Evolutionary conservation across 2,797 vertebrate species (phyloP).

Genomic region (Hirundo rustica): DNA sequence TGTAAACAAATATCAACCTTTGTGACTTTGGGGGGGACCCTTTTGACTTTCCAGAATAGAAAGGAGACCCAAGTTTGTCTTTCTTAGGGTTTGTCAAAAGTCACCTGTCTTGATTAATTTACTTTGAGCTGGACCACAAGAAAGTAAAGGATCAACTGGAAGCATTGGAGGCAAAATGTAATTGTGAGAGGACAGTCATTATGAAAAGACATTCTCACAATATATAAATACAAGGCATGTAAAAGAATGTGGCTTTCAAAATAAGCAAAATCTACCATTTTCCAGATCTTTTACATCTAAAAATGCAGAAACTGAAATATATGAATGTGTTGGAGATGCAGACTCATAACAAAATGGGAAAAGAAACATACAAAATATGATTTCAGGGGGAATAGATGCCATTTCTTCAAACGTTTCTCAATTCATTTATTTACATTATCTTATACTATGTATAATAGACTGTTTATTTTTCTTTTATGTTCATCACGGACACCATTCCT

Average conservation of each 20-base stretch:
- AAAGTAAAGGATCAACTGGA: neutral
- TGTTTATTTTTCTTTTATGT: neutral
- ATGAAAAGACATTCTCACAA: neutral
- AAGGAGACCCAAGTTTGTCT: neutral
- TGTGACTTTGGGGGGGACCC: rapidly evolving
- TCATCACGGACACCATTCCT: neutral
- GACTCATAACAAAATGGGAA: neutral
- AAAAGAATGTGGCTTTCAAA: neutral
- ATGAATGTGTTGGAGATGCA: neutral
- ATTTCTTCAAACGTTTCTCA: neutral
- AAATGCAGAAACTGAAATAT: neutral
- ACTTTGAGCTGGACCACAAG: neutral
- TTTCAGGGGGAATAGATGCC: neutral
- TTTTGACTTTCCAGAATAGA: neutral
- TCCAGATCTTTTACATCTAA: neutral
- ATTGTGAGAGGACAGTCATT: neutral
- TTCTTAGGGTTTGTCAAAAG: neutral
- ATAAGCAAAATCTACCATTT: neutral
- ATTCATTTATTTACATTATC: neutral
- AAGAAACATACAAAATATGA: neutral
- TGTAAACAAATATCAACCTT: neutral
- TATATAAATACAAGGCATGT: neutral
- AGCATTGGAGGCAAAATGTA: neutral
- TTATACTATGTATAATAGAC: neutral
- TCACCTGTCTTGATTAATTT: neutral